Percentiles rank a stretch among this genome's conserved stretches.
These are phyloP conservation scores for Lingula anatina DNA, from an alignment of 2,888 invertebrate species.

Conservation along the genomic window DNA sequence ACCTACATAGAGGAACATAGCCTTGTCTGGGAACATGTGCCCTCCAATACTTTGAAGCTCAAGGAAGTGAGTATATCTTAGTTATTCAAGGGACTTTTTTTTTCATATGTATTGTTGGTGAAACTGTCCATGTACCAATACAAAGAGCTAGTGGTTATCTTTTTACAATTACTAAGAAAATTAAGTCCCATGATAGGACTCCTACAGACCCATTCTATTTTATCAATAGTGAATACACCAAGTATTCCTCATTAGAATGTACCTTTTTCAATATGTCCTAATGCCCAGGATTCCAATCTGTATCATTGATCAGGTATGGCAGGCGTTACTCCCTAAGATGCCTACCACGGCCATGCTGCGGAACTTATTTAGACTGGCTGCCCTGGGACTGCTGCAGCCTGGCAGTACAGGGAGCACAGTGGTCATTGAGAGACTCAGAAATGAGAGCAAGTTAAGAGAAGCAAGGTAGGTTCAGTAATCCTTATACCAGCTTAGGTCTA, in stretches of 20 bases:
- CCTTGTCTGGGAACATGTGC: conserved; percentile 65
- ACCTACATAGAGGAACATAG: conserved; percentile 50
- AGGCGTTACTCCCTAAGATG: conserved; percentile 44
- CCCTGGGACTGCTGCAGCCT: conserved; percentile 29
- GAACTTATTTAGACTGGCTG: conserved; percentile 44
- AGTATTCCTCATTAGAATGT: too few species aligned
- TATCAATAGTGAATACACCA: too few species aligned
- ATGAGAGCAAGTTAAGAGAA: conserved; percentile 14
- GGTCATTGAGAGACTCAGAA: conserved; percentile 22
- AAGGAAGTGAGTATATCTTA: conserved; percentile 59
- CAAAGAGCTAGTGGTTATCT: too few species aligned
- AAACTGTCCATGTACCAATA: too few species aligned
- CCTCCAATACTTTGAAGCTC: conserved; percentile 63
- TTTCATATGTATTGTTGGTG: too few species aligned
- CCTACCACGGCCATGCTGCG: conserved; percentile 43
- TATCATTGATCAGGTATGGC: conserved; percentile 37
- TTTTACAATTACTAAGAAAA: too few species aligned
- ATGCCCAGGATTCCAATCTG: too few species aligned
- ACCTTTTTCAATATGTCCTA: too few species aligned
- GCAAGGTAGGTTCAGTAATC: conserved; percentile 14
- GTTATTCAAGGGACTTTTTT: conserved; percentile 48
- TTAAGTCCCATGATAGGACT: too few species aligned
- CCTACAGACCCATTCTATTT: too few species aligned
- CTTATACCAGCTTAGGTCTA: neutral
- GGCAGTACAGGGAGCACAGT: conserved; percentile 16